Percentiles rank a stretch among this genome's conserved stretches.
These are phyloP conservation scores for Scaptomyza graminum DNA, from an alignment of 1,140 invertebrate species.

Conservation along the genomic window DNA sequence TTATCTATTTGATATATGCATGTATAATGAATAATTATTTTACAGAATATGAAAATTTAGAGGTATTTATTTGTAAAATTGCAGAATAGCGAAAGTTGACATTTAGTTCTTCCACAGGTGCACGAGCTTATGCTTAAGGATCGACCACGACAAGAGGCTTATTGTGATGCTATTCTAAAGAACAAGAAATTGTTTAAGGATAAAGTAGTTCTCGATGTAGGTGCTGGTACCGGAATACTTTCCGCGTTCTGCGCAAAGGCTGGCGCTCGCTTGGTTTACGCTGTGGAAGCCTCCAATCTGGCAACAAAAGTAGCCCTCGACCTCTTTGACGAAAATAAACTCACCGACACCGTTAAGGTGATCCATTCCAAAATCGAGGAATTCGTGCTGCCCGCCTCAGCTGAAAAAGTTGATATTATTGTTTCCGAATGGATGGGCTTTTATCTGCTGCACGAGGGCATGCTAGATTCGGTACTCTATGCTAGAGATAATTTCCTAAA, in stretches of 20 bases:
- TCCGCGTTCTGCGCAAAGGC: constrained; percentile 97
- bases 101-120: constrained; percentile 84
- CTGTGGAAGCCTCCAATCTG: constrained; percentile 95
- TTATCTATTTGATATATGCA: neutral
- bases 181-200: constrained; percentile 88
- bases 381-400: constrained; percentile 89
- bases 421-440: constrained; percentile 99
- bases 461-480: constrained; percentile 96
- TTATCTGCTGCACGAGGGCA: constrained; percentile 98
- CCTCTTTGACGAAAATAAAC: constrained; percentile 90
- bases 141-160: constrained; percentile 91
- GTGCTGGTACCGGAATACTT: constrained; percentile 98
- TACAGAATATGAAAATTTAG: constrained; percentile 72
- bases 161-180: constrained; percentile 91
- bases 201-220: constrained; percentile 96
- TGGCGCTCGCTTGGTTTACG: constrained; percentile 96
- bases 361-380: constrained; percentile 87
- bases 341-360: constrained; percentile 86
- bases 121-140: constrained; percentile 93
- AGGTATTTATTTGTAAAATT: constrained; percentile 36
- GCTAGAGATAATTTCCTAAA: constrained; percentile 97
- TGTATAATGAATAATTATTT: constrained; percentile 60
- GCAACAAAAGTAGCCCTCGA: constrained; percentile 93
- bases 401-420: constrained; percentile 96
- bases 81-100: too few relatives aligned